Conservation (phyloP, 2,888 invertebrate genomes). For the Piscicola geometra region DNA sequence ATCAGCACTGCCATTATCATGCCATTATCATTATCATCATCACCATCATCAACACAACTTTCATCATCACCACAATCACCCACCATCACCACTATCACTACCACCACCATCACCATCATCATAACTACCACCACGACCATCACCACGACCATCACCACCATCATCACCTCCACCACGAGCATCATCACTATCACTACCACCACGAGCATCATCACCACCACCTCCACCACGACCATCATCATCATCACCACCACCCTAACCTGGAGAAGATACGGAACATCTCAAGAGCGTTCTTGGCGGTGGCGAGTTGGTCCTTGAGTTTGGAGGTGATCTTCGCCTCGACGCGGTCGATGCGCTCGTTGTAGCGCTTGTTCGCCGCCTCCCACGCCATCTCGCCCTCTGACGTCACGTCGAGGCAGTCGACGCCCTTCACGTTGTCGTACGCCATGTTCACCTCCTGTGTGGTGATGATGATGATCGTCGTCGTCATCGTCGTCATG, state of each 20-base stretch:
- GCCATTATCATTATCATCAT: no score
- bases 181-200: no score
- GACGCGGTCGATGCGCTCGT: constrained; percentile 94
- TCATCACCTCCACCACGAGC: not conserved
- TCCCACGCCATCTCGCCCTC: constrained; percentile 98
- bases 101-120: no score
- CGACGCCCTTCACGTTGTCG: constrained; percentile 96
- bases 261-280: constrained; percentile 97
- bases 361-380: constrained; percentile 82
- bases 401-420: constrained; percentile 90
- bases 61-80: no score
- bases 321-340: constrained; percentile 96
- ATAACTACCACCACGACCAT: no score
- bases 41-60: no score
- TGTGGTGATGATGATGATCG: not conserved
- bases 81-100: no score
- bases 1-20: no score
- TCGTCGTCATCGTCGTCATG: not conserved
- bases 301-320: constrained; percentile 91
- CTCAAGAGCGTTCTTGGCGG: constrained; percentile 97
- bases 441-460: constrained; percentile 78
- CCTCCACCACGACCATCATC: not conserved
- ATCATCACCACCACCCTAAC: not conserved
- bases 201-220: no score
- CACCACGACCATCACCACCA: no score